Percentiles rank a stretch among this genome's conserved stretches.
Evolutionary conservation across 1,140 invertebrate genomes (phyloP).

Genomic region (Heliconius hewitsoni): DNA sequence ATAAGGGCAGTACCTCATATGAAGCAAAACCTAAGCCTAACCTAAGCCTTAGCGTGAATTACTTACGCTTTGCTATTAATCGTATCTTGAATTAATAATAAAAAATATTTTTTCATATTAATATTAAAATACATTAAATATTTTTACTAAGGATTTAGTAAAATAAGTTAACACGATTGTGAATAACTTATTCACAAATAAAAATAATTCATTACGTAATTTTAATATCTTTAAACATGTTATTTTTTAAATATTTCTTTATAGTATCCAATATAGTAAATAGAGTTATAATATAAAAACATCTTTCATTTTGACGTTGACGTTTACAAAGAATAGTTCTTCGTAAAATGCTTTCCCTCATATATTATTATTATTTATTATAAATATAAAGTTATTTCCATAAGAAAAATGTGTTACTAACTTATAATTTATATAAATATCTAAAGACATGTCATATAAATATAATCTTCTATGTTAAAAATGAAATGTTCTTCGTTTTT

Average conservation of each 20-base stretch:
- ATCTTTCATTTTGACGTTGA: slow-evolving; percentile 20
- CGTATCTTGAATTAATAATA: too few relatives aligned
- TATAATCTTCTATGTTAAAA: neutral
- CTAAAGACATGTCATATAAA: neutral
- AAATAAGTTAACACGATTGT: too few relatives aligned
- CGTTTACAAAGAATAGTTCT: slow-evolving; percentile 3
- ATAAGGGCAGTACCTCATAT: too few relatives aligned
- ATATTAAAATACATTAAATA: neutral
- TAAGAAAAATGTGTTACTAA: neutral
- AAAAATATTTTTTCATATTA: too few relatives aligned
- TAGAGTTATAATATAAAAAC: neutral
- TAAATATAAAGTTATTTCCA: neutral
- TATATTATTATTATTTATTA: neutral
- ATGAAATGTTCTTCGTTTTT: neutral
- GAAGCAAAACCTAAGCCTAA: too few relatives aligned
- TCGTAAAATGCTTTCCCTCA: neutral
- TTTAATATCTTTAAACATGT: neutral
- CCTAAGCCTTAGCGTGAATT: too few relatives aligned
- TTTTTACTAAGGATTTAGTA: neutral
- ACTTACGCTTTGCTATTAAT: too few relatives aligned
- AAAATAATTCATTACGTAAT: neutral
- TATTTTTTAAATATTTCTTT: neutral
- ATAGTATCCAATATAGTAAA: neutral
- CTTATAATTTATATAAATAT: neutral
- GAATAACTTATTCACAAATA: too few relatives aligned